These are phyloP conservation scores for Cydia fagiglandana DNA, from an alignment of 1,140 invertebrate species.

Conservation along the genomic window DNA sequence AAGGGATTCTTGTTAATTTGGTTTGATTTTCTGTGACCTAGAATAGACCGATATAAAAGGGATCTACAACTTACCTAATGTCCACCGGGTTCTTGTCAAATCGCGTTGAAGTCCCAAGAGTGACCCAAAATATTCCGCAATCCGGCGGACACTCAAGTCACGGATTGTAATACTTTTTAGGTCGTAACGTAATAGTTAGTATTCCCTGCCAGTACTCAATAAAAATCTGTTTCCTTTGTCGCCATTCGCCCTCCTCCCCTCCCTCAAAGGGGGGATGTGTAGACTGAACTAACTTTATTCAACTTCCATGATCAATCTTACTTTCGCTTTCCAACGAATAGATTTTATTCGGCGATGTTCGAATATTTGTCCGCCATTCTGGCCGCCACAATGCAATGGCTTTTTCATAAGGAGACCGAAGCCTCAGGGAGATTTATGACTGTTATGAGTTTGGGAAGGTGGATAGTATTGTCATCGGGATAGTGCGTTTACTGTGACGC, in stretches of 20 bases:
- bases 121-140: neutral
- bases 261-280: conserved; percentile 31
- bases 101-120: neutral
- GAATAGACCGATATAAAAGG: too few relatives aligned
- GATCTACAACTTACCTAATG: neutral
- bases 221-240: conserved; percentile 18
- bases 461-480: conserved; percentile 1
- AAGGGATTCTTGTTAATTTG: too few relatives aligned
- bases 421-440: conserved; percentile 7
- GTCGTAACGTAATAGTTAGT: neutral
- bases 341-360: conserved; percentile 42
- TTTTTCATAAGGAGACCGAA: conserved; percentile 27
- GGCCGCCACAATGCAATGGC: conserved; percentile 25
- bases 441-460: conserved; percentile 20
- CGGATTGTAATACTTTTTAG: conserved; percentile 1
- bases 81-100: conserved; percentile 5
- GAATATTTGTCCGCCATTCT: conserved; percentile 34
- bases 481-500: neutral
- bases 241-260: neutral
- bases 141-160: neutral
- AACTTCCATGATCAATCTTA: conserved; percentile 53
- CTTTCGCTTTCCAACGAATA: conserved; percentile 49
- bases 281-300: conserved; percentile 44
- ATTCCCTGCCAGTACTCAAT: conserved; percentile 15
- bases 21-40: too few relatives aligned